phyloP scores from a whole-genome alignment of 2,888 invertebrate genomes.

The Aplocera efformata region DNA sequence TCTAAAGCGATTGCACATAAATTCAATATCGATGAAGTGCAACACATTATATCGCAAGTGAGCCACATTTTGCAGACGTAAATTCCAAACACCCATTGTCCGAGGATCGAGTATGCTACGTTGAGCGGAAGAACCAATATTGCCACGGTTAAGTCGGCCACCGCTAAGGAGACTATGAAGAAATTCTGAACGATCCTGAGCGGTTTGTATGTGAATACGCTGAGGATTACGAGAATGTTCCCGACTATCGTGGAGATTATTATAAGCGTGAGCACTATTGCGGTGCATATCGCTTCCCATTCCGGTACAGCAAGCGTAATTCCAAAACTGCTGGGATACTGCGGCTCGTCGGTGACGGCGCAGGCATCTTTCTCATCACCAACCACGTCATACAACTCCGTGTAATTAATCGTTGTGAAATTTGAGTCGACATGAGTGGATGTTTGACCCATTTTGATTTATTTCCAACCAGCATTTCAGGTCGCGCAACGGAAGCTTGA shows the following conservation, averaged over 20 bases:
- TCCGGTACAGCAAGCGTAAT: conserved; percentile 87
- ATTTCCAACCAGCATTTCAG: conserved; percentile 55
- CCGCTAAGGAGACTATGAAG: conserved; percentile 96
- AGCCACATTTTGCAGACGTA: conserved; percentile 97
- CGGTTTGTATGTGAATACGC: conserved; percentile 97
- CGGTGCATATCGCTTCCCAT: conserved; percentile 91
- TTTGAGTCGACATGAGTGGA: conserved; percentile 56
- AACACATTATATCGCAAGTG: conserved; percentile 96
- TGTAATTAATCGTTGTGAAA: conserved; percentile 54
- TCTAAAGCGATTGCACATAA: conserved; percentile 96
- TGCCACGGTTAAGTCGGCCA: conserved; percentile 95
- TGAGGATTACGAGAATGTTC: conserved; percentile 94
- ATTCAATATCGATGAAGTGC: conserved; percentile 96
- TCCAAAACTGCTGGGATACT: conserved; percentile 85
- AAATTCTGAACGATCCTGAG: conserved; percentile 96
- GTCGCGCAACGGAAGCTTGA: conserved; percentile 39
- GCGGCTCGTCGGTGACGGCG: conserved; percentile 66
- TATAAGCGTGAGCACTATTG: conserved; percentile 90
- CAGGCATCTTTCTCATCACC: conserved; percentile 67
- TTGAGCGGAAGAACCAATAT: conserved; percentile 95
- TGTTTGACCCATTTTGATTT: conserved; percentile 63
- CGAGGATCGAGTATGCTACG: conserved; percentile 93
- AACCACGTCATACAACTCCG: conserved; percentile 48
- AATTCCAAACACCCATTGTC: conserved; percentile 96
- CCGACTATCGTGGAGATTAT: conserved; percentile 94